Evolutionary conservation across 2,113 vertebrate species (phyloP).

Genomic region (Erythrocercus mccallii): DNA sequence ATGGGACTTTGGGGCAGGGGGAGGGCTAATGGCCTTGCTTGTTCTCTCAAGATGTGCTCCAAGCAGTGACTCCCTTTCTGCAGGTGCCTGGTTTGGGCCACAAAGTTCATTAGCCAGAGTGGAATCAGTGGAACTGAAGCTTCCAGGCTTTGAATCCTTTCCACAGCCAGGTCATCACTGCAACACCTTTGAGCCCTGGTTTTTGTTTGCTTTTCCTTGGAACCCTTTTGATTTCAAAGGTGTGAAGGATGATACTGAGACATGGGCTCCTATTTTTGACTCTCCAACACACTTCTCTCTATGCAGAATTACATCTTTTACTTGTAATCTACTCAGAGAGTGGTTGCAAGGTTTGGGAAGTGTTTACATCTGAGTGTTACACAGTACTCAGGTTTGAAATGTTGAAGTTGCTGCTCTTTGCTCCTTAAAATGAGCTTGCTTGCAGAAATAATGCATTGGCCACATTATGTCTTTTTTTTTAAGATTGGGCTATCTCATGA

Average conservation of each 20-base stretch:
- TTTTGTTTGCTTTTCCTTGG: neutral
- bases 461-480: neutral
- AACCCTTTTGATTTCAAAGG: constrained; percentile 14
- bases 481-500: neutral
- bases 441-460: neutral
- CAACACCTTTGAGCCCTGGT: neutral
- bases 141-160: neutral
- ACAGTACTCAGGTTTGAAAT: neutral
- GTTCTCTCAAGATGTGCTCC: neutral
- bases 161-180: neutral
- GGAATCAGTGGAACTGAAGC: neutral
- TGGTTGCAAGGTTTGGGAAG: neutral
- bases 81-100: neutral
- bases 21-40: neutral
- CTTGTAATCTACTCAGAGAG: neutral
- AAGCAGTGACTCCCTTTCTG: neutral
- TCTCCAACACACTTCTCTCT: neutral
- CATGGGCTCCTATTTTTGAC: neutral
- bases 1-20: neutral
- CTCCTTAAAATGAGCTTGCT: neutral
- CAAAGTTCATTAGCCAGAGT: neutral
- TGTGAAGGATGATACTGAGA: neutral
- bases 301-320: neutral
- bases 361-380: neutral
- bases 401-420: neutral